Evolutionary conservation across 30 jellyfish, hydroid and myxozoan genomes (phyloP).

Genomic region (Cassiopea xamachana): DNA sequence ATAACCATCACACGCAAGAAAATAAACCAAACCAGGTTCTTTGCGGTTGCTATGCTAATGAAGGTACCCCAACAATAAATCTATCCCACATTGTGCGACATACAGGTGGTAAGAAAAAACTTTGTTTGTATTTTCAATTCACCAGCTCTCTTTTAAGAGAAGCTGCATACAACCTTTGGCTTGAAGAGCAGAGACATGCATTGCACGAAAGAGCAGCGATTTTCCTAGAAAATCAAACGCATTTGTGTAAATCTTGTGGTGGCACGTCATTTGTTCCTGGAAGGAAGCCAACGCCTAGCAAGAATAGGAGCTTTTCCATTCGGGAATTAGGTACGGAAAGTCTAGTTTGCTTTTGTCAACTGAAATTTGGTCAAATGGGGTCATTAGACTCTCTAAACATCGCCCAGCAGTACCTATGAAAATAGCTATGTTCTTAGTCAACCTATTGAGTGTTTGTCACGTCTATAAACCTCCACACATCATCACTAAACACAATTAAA

Average conservation of each 20-base stretch:
- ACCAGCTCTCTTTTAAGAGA: conserved; percentile 81
- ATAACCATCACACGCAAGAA: conserved; percentile 73
- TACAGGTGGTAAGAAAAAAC: conserved; percentile 72
- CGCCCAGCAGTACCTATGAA: no score
- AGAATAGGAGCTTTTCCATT: not conserved
- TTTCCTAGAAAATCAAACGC: conserved; percentile 76
- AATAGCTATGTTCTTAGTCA: no score
- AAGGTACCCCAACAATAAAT: conserved; percentile 73
- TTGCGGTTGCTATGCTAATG: conserved; percentile 92
- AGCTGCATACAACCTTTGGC: conserved; percentile 97
- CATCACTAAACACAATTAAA: no score
- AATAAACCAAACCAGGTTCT: conserved; percentile 61
- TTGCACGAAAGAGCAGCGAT: conserved; percentile 94
- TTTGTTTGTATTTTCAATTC: conserved; percentile 82
- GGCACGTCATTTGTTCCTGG: conserved; percentile 90
- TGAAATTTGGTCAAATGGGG: no score
- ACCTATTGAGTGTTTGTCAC: no score
- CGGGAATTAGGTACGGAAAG: conserved; percentile 9
- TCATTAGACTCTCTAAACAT: no score
- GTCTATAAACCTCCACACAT: no score
- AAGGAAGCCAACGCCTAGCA: conserved; percentile 1
- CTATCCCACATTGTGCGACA: conserved; percentile 65
- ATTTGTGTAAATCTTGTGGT: conserved; percentile 86
- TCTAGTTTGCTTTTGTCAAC: no score
- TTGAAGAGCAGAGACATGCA: conserved; percentile 91